Conservation (phyloP, 2,888 invertebrate species). For the Mesorhabditis spiculigera region DNA sequence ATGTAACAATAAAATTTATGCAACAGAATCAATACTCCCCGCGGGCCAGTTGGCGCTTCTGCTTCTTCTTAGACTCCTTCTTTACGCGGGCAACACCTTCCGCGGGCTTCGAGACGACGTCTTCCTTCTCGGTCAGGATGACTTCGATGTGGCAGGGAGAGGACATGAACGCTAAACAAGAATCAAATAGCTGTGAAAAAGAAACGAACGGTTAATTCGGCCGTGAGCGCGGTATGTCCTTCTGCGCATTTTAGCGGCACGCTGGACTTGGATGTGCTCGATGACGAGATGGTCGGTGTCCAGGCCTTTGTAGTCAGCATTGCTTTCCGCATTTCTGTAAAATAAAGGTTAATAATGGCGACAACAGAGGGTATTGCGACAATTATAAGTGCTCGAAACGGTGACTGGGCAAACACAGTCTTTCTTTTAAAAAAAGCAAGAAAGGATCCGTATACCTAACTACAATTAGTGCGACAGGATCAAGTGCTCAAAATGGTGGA, state of each 20-base stretch:
- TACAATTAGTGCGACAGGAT: too few relatives aligned
- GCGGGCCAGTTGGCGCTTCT: slow-evolving; percentile 73
- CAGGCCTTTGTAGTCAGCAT: slow-evolving; percentile 91
- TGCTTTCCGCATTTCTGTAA: slow-evolving; percentile 84
- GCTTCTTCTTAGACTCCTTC: slow-evolving; percentile 93
- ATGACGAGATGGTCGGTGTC: slow-evolving; percentile 95
- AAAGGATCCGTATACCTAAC: too few relatives aligned
- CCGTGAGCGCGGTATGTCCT: slow-evolving; percentile 98
- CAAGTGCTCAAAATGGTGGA: too few relatives aligned
- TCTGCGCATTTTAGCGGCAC: slow-evolving; percentile 91
- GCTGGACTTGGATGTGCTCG: slow-evolving; percentile 89
- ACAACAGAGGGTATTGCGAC: neutral
- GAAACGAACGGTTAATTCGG: slow-evolving; percentile 83
- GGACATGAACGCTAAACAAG: slow-evolving; percentile 82
- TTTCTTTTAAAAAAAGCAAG: too few relatives aligned
- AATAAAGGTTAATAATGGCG: neutral
- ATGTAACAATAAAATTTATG: too few relatives aligned
- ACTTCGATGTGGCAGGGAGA: slow-evolving; percentile 98
- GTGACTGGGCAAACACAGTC: neutral
- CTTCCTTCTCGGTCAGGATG: slow-evolving; percentile 91
- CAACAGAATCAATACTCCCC: too few relatives aligned
- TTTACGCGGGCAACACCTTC: slow-evolving; percentile 77
- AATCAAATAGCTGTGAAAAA: slow-evolving; percentile 8
- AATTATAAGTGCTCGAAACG: neutral
- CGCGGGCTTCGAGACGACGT: slow-evolving; percentile 81